A percentile compares a stretch with the other conserved stretches of the same genome.
Conservation (phyloP, 64 coral and sea anemone genomes). For the Stylophora pistillata region DNA sequence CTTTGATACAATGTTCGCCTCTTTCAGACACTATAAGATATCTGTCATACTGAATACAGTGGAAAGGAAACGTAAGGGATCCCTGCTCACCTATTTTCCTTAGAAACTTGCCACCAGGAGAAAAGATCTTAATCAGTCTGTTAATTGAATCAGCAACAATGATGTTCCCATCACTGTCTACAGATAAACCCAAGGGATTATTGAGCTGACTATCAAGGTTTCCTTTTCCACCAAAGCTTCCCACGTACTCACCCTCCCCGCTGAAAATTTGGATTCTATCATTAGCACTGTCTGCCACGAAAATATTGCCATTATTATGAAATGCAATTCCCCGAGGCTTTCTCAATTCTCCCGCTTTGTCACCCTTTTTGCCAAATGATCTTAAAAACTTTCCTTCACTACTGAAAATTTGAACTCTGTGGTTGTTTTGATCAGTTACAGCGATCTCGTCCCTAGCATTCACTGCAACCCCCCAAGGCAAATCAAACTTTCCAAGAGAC, state of each 20-base stretch:
- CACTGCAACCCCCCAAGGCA: background rate
- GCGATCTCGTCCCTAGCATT: constrained; percentile 4
- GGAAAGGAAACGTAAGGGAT: constrained; percentile 21
- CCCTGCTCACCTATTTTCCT: background rate
- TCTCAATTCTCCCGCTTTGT: background rate
- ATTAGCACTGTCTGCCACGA: background rate
- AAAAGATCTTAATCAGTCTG: constrained; percentile 51
- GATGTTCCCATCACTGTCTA: constrained; percentile 53
- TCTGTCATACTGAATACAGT: constrained; percentile 29
- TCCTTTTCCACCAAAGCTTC: background rate
- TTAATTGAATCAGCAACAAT: constrained; percentile 52
- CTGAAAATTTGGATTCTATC: background rate
- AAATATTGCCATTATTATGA: background rate
- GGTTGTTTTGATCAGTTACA: background rate
- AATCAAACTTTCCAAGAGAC: background rate
- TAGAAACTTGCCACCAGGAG: constrained; percentile 42
- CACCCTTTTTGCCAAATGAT: background rate
- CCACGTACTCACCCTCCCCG: background rate
- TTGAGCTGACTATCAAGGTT: constrained; percentile 14
- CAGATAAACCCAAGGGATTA: constrained; percentile 27
- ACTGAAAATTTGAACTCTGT: constrained; percentile 11
- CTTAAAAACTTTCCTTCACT: constrained; percentile 4
- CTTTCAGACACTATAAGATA: constrained; percentile 38
- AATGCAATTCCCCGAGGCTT: background rate
- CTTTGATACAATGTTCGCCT: constrained; percentile 43